Conservation (phyloP, 2,888 invertebrate genomes). For the Sialis fuliginosa region DNA sequence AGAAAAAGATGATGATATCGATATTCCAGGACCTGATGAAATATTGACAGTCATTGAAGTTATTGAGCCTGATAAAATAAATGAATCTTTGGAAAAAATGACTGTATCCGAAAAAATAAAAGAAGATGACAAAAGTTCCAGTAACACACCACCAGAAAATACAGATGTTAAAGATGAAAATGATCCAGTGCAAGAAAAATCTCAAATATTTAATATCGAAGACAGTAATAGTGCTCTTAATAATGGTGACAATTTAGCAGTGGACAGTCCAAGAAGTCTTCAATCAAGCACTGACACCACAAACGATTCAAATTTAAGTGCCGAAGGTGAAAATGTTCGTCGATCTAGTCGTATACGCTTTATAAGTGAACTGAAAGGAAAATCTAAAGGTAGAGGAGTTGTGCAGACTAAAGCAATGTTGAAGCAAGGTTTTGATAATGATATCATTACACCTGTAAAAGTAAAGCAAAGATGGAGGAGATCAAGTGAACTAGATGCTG, state of each 20-base stretch:
- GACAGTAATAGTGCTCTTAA: conserved; percentile 2
- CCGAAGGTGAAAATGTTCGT: conserved; percentile 26
- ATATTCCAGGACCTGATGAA: conserved; percentile 19
- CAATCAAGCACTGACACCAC: conserved; percentile 12
- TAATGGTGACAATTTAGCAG: not conserved
- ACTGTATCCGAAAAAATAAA: conserved; percentile 21
- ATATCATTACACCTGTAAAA: conserved; percentile 23
- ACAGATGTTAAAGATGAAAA: not conserved
- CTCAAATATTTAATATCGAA: conserved; percentile 1
- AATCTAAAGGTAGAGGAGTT: conserved; percentile 45
- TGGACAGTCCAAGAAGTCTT: not conserved
- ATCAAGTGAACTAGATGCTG: conserved; percentile 58
- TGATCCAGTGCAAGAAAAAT: not conserved
- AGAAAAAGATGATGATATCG: conserved; percentile 11
- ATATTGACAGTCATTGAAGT: conserved; percentile 33
- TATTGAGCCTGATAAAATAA: conserved; percentile 22
- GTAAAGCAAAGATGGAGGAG: conserved; percentile 64
- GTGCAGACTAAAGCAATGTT: conserved; percentile 24
- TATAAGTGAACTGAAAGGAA: conserved; percentile 48
- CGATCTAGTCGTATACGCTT: conserved; percentile 61
- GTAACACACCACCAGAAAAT: conserved; percentile 8
- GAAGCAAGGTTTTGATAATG: conserved; percentile 3
- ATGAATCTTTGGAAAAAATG: conserved; percentile 26
- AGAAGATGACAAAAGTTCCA: conserved; percentile 22
- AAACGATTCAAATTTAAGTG: conserved; percentile 23